phyloP scores from a whole-genome alignment of 2,113 vertebrate species.

The Anhinga anhinga region DNA sequence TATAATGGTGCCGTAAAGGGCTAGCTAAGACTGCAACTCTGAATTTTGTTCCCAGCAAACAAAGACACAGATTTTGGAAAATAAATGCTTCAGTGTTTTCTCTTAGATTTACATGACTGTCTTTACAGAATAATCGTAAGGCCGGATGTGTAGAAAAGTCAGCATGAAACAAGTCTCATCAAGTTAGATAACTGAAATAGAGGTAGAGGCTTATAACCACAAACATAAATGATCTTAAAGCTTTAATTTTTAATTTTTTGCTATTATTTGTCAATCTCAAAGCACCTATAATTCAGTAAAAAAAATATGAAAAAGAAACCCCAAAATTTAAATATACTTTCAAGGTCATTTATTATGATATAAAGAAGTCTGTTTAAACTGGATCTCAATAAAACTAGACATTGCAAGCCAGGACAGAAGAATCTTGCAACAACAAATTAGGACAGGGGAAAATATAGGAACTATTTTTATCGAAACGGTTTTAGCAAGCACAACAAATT shows the following conservation, averaged over 20 bases:
- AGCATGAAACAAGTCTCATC: background rate
- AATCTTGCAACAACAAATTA: background rate
- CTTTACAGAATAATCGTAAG: background rate
- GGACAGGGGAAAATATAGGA: background rate
- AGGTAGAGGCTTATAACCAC: background rate
- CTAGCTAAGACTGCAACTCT: background rate
- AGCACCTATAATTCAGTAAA: background rate
- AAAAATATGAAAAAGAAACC: background rate
- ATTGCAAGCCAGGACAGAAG: background rate
- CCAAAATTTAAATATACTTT: background rate
- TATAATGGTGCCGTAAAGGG: background rate
- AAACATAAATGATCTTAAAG: background rate
- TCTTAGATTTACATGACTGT: background rate
- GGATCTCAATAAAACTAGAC: background rate
- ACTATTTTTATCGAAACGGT: background rate
- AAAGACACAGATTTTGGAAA: background rate
- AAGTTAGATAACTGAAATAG: background rate
- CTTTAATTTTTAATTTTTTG: background rate
- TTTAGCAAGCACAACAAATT: conserved; percentile 26
- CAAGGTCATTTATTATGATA: background rate
- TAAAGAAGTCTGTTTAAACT: background rate
- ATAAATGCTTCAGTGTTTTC: background rate
- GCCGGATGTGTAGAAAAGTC: background rate
- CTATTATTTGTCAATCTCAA: background rate
- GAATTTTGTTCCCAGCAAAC: background rate